These are phyloP conservation scores for Lepidothrix coronata DNA, from an alignment of 2,113 vertebrate species.

Conservation along the genomic window DNA sequence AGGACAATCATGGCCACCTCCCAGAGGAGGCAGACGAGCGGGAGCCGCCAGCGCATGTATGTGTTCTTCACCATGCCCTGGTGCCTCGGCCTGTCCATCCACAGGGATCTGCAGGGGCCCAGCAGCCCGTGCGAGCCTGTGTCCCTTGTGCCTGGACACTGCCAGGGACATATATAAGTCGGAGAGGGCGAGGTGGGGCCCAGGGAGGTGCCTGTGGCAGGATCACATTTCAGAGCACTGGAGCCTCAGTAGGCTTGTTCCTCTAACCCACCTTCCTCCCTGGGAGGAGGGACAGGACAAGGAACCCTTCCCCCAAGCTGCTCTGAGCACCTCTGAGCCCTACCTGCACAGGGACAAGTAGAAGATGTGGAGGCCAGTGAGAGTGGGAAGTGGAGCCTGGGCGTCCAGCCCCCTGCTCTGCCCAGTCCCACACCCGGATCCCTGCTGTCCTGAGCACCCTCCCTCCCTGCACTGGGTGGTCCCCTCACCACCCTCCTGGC, in stretches of 20 bases:
- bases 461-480: not conserved
- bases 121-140: fast-evolving
- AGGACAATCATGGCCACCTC: constrained; percentile 87
- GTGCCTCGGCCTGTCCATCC: not conserved
- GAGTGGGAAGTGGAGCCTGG: not conserved
- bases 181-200: constrained; percentile 38
- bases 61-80: constrained; percentile 80
- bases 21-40: constrained; percentile 83
- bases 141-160: fast-evolving
- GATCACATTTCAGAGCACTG: constrained; percentile 23
- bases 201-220: constrained; percentile 38
- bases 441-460: fast-evolving
- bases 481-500: not conserved
- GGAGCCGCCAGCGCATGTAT: constrained; percentile 83
- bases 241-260: not conserved
- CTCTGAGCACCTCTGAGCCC: not conserved
- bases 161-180: not conserved
- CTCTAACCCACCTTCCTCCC: not conserved
- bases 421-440: not conserved
- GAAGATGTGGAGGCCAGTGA: not conserved
- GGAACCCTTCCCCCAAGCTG: not conserved
- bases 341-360: not conserved
- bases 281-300: not conserved
- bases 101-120: fast-evolving
- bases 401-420: constrained; percentile 6